Evolutionary conservation across 2,888 invertebrate genomes (phyloP).

Genomic region (Pantelozetes paolii): DNA sequence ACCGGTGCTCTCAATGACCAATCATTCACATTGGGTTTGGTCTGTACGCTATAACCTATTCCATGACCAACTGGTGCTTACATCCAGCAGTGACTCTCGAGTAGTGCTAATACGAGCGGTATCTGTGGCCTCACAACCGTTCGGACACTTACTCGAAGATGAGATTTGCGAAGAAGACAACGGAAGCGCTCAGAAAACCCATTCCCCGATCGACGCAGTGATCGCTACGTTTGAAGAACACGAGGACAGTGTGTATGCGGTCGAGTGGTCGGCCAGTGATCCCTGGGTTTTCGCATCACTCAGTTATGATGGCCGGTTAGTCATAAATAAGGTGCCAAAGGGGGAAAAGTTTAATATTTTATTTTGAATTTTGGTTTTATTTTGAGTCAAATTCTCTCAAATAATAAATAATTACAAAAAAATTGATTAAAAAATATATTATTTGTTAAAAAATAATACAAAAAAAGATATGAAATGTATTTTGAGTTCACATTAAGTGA

Average conservation of each 20-base stretch:
- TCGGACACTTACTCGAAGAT: conserved; percentile 57
- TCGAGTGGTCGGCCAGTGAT: conserved; percentile 94
- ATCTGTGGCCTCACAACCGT: conserved; percentile 78
- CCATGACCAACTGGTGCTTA: conserved; percentile 89
- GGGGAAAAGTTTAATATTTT: conserved; percentile 90
- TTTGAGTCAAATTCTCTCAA: not conserved
- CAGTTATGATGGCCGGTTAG: conserved; percentile 91
- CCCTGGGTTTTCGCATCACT: conserved; percentile 99
- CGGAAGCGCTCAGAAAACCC: conserved; percentile 1
- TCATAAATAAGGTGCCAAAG: conserved; percentile 87
- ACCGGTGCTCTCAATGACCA: conserved; percentile 65
- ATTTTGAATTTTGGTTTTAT: conserved; percentile 57
- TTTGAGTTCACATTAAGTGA: too few species aligned
- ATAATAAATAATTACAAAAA: not conserved
- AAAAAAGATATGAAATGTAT: not conserved
- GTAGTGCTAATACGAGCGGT: conserved; percentile 82
- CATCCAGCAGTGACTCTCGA: conserved; percentile 89
- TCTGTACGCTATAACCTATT: conserved; percentile 89
- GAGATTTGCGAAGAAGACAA: conserved; percentile 54
- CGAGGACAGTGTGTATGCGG: conserved; percentile 95
- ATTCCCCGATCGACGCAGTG: conserved; percentile 65
- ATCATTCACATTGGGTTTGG: conserved; percentile 71
- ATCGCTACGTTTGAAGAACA: conserved; percentile 91
- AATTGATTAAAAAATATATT: not conserved
- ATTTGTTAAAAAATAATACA: not conserved